Conservation (phyloP, 2,113 vertebrate genomes). For the Neopipo cinnamomea region DNA sequence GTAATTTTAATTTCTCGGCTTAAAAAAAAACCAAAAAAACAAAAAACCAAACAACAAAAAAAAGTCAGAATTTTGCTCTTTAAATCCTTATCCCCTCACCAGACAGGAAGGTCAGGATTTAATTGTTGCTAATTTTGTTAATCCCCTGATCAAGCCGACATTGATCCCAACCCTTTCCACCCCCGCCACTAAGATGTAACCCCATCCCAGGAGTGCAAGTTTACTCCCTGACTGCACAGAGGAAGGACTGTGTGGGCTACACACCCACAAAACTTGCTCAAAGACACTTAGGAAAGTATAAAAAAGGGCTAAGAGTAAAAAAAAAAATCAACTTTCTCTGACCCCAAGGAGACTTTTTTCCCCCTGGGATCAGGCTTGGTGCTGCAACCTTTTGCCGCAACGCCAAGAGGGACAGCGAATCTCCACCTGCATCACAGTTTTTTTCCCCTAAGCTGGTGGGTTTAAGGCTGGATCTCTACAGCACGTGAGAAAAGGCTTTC, state of each 20-base stretch:
- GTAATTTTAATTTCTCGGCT: not conserved
- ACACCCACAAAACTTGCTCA: not conserved
- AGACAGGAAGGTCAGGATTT: not conserved
- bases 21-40: not conserved
- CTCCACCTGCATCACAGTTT: not conserved
- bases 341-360: not conserved
- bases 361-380: not conserved
- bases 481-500: fast-evolving
- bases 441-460: not conserved
- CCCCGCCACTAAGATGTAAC: fast-evolving
- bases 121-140: not conserved
- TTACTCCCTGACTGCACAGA: fast-evolving
- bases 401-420: not conserved
- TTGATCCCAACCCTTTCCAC: not conserved
- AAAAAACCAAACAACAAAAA: not conserved
- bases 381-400: fast-evolving
- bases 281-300: not conserved
- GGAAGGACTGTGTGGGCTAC: not conserved
- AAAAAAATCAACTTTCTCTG: not conserved
- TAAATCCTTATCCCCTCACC: not conserved
- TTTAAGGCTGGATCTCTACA: not conserved
- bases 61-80: not conserved
- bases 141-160: not conserved
- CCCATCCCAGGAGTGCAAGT: not conserved
- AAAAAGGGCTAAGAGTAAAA: not conserved